phyloP scores from a whole-genome alignment of 2,797 vertebrate species.

The Leptoclinus maculatus region DNA sequence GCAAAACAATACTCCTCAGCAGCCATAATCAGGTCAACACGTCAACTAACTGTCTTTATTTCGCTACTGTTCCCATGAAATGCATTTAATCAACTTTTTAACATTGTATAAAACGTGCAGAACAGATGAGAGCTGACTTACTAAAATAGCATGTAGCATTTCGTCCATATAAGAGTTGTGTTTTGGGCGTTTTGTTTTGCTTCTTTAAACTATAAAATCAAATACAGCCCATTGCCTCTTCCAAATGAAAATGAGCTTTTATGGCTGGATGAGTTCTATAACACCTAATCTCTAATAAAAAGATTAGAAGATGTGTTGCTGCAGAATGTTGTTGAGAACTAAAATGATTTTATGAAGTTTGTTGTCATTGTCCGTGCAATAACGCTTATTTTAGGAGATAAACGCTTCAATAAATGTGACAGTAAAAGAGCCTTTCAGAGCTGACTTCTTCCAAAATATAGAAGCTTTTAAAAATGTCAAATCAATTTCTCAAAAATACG shows the following conservation, averaged over 20 bases:
- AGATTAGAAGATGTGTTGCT: not conserved
- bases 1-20: not conserved
- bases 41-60: constrained; percentile 23
- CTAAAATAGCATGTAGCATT: not conserved
- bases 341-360: not conserved
- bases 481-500: not conserved
- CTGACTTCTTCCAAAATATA: not conserved
- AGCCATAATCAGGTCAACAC: not conserved
- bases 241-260: not conserved
- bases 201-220: not conserved
- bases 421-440: not conserved
- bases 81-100: not conserved
- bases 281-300: not conserved
- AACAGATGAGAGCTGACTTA: not conserved
- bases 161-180: not conserved
- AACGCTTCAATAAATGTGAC: not conserved
- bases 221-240: too few relatives aligned
- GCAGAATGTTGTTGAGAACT: not conserved
- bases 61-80: not conserved
- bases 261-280: not conserved
- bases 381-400: not conserved
- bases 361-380: not conserved
- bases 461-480: not conserved
- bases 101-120: not conserved
- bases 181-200: not conserved